phyloP scores from a whole-genome alignment of 1,140 invertebrate species.

The Drosophila murphyi region DNA sequence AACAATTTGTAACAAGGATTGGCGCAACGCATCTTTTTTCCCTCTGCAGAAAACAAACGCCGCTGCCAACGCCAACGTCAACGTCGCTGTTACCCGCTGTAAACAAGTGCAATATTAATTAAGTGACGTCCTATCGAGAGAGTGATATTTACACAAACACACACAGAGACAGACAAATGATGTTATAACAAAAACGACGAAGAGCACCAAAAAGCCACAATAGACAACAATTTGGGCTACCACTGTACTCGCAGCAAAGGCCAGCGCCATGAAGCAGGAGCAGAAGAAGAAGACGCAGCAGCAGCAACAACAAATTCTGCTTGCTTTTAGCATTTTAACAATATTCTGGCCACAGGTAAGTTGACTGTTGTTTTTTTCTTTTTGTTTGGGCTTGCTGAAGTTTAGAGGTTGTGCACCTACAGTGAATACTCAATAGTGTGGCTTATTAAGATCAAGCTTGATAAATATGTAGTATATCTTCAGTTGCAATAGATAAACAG shows the following conservation, averaged over 20 bases:
- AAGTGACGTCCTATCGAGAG: conserved; percentile 50
- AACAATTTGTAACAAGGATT: background rate
- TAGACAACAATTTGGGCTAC: conserved; percentile 45
- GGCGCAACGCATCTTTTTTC: conserved; percentile 19
- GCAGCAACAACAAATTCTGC: conserved; percentile 39
- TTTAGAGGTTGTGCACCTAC: too few relatives aligned
- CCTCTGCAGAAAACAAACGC: conserved; percentile 18
- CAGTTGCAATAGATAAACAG: too few relatives aligned
- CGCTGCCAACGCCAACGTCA: background rate
- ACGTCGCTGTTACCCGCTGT: conserved; percentile 39
- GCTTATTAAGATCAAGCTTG: background rate
- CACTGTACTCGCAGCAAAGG: conserved; percentile 61
- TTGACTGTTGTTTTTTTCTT: background rate
- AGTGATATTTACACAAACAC: conserved; percentile 27
- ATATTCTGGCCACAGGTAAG: conserved; percentile 70
- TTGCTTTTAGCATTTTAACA: conserved; percentile 63
- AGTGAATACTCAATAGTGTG: too few relatives aligned
- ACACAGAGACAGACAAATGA: conserved; percentile 38
- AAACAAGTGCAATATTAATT: conserved; percentile 75
- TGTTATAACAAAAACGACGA: conserved; percentile 33
- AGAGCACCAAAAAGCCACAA: conserved; percentile 27
- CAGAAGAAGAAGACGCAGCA: conserved; percentile 26
- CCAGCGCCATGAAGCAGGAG: conserved; percentile 51
- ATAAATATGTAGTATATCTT: background rate
- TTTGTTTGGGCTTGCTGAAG: too few relatives aligned